Base-by-base conservation (phyloP, 2,888 invertebrate genomes). In the Ditula angustiorana region DNA sequence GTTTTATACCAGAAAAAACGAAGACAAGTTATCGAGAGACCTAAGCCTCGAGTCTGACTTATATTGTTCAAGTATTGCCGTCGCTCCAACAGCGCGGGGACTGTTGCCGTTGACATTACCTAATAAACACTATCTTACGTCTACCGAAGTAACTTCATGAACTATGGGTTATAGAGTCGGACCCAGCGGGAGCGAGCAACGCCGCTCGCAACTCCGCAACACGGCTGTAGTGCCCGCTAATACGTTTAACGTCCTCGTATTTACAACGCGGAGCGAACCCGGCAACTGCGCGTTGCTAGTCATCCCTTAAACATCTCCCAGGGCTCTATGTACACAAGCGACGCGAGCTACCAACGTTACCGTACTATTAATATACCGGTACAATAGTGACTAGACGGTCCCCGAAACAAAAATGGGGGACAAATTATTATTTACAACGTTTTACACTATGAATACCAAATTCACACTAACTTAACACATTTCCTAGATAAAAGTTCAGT, bases 331-430 rank as follows among this genome's bases (percentile, higher is more conserved):
- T 63, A 63, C 57, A 57, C 21, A 49, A 62, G 50, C 57, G 56
- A 13, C 21, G n/a, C n/a, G n/a, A n/a, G n/a, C n/a, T 72, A 71
- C 73, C 47, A 46, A 55, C 61, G 21, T n/a, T 37, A 37, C 59
- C 67, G 69, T 69, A 73, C 73, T 74, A 73, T 71, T 61, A 72
- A 67, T 71, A 82, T 79, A 78, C 75, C 79, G 78, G 80, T 85
- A 84, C 75, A 71, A 80, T 86, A 88, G 84, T 92, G 92, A 92
- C 92, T 92, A 92, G 92, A 91, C 74, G 71, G 72, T 74, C 88
- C 86, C 85, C 79, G 63, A 68, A 76, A 75, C 70, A 71, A 74
- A 76, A 72, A 69, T 60, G 62, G 74, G 81, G 81, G 86, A 82
- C 82, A 79, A 73, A 77, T 78, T 72, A 71, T 71, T 87, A 90